A percentile compares a stretch with the other conserved stretches of the same genome.
These are phyloP conservation scores for Scolanthus callimorphus DNA, from an alignment of 92 coral and sea anemone species.

Conservation along the genomic window DNA sequence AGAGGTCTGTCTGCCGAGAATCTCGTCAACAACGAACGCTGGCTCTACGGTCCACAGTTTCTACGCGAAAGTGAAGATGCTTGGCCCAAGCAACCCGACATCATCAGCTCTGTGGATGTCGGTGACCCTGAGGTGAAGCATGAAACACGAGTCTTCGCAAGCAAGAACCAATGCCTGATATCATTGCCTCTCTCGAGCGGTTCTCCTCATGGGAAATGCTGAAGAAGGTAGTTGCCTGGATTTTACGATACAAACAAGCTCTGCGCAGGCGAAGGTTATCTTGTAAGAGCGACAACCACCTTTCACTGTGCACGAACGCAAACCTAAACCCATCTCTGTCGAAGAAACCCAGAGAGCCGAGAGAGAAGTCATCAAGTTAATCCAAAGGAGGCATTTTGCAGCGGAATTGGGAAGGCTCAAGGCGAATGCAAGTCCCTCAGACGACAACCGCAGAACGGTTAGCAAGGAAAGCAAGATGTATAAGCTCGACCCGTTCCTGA, in stretches of 20 bases:
- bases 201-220: slow-evolving; percentile 16
- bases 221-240: slow-evolving; percentile 29
- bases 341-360: slow-evolving; percentile 32
- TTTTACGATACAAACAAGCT: slow-evolving; percentile 9
- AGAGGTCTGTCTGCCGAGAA: slow-evolving; percentile 8
- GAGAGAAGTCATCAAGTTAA: slow-evolving; percentile 29
- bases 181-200: slow-evolving; percentile 7
- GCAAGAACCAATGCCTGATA: background rate
- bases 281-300: slow-evolving; percentile 8
- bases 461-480: slow-evolving; percentile 18
- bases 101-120: slow-evolving; percentile 12
- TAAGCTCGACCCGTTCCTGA: slow-evolving; percentile 40
- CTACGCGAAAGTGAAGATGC: slow-evolving; percentile 32
- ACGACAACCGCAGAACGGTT: no score
- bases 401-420: slow-evolving; percentile 9
- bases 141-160: background rate
- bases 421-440: background rate
- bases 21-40: slow-evolving; percentile 16
- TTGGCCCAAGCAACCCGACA: slow-evolving; percentile 40
- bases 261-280: slow-evolving; percentile 9
- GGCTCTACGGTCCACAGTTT: slow-evolving; percentile 38
- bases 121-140: slow-evolving; percentile 29
- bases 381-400: slow-evolving; percentile 21
- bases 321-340: slow-evolving; percentile 21
- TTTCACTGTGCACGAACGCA: background rate